Evolutionary conservation across 1,140 invertebrate genomes (phyloP).

Genomic region (Drosophila arizonae): DNA sequence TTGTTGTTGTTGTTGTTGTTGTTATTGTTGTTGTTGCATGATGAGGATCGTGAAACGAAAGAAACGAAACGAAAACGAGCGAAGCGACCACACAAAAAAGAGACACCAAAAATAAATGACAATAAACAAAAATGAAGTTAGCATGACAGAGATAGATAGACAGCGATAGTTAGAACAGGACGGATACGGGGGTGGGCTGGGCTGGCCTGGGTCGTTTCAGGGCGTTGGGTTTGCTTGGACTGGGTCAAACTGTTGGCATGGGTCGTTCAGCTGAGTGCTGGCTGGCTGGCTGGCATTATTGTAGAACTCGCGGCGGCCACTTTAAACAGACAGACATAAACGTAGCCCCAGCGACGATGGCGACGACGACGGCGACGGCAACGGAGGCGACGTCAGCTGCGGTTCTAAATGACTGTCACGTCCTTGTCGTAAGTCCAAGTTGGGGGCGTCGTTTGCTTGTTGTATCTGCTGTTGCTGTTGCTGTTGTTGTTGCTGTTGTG

Average conservation of each 20-base stretch:
- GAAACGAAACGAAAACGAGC: constrained; percentile 71
- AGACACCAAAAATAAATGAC: constrained; percentile 69
- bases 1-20: constrained; percentile 46
- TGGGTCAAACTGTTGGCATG: constrained; percentile 22
- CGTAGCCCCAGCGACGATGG: constrained; percentile 15
- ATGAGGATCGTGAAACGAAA: constrained; percentile 75
- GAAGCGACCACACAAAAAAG: constrained; percentile 60
- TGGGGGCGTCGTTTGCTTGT: constrained; percentile 44
- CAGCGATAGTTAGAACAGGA: constrained; percentile 64
- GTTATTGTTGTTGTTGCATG: constrained; percentile 65
- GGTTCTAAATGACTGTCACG: constrained; percentile 80
- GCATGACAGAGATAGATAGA: constrained; percentile 79
- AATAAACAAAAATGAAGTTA: constrained; percentile 79
- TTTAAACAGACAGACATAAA: constrained; percentile 53
- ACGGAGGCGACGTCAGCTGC: constrained; percentile 39
- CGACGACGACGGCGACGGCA: not conserved
- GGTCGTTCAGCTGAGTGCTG: constrained; percentile 14
- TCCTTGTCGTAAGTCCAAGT: constrained; percentile 76
- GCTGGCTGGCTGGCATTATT: constrained; percentile 7
- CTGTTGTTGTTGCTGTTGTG: constrained; percentile 22
- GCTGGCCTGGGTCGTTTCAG: constrained; percentile 3
- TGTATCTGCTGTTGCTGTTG: constrained; percentile 18
- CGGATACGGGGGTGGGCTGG: constrained; percentile 4
- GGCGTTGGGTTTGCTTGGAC: not conserved
- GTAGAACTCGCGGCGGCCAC: constrained; percentile 57